These are phyloP conservation scores for Peromyscus nudipes DNA, from an alignment of 2,797 vertebrate genomes.

Conservation along the genomic window DNA sequence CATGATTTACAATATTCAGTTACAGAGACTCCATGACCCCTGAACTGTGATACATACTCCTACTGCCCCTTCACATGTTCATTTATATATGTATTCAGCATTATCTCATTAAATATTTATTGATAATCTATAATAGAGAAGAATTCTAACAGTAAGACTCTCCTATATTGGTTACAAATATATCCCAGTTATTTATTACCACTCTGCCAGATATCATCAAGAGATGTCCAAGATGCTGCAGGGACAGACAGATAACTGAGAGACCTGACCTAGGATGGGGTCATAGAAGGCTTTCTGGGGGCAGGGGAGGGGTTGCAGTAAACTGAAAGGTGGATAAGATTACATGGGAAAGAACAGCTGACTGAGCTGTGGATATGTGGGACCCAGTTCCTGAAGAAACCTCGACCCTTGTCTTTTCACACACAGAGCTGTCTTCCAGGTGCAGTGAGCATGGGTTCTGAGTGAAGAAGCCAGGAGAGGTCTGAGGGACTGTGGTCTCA, in stretches of 20 bases:
- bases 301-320: neutral
- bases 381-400: neutral
- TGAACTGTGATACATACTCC: neutral
- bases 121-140: neutral
- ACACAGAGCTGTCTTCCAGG: fast-evolving
- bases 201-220: neutral
- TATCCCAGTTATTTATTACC: neutral
- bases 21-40: neutral
- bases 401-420: fast-evolving
- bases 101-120: constrained; percentile 4
- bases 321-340: neutral
- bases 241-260: neutral
- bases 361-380: neutral
- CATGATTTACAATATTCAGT: neutral
- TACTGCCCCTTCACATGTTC: neutral
- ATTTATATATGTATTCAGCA: neutral
- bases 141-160: neutral
- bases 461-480: neutral
- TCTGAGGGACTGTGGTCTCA: neutral
- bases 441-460: too few relatives aligned
- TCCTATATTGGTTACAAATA: neutral
- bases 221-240: neutral
- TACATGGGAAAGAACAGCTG: too few relatives aligned
- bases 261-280: neutral
- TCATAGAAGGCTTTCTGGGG: neutral